Conservation (phyloP, 2,888 invertebrate species). For the Carterocephalus palaemon region DNA sequence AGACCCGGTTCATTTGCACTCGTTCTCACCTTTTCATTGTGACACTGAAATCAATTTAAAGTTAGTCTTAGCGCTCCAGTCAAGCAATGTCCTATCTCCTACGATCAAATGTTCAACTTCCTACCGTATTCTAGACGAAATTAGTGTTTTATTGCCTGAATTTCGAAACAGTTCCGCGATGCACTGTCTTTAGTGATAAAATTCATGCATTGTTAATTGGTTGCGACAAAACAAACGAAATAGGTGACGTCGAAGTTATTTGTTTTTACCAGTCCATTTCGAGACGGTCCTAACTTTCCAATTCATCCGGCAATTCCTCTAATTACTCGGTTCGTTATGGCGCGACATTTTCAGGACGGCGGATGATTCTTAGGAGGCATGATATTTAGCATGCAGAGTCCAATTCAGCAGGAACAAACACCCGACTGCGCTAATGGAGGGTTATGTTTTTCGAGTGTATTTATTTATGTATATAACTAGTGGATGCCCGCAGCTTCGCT, state of each 20-base stretch:
- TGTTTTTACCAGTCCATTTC: conserved; percentile 9
- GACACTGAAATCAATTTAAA: conserved; percentile 36
- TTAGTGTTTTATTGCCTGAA: background rate
- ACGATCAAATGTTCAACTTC: background rate
- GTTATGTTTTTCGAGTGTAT: too few species aligned
- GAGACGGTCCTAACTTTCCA: conserved; percentile 16
- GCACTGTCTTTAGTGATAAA: conserved; percentile 22
- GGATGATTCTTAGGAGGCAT: too few species aligned
- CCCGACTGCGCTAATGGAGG: too few species aligned
- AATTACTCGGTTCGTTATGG: conserved; percentile 12
- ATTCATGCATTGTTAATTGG: conserved; percentile 39
- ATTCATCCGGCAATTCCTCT: conserved; percentile 5
- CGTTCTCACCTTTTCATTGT: conserved; percentile 29
- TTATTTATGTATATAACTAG: too few species aligned
- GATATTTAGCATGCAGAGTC: too few species aligned
- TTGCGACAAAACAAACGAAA: conserved; percentile 29
- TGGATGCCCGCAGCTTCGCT: too few species aligned
- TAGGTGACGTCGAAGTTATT: conserved; percentile 21
- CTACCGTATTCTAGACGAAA: background rate
- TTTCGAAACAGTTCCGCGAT: background rate
- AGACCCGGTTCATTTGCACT: conserved; percentile 26
- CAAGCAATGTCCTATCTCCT: background rate
- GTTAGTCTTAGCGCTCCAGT: conserved; percentile 17
- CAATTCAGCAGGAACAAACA: too few species aligned
- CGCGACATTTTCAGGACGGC: too few species aligned